Evolutionary conservation across 2,797 vertebrate genomes (phyloP).

Genomic region (Lutra lutra): DNA sequence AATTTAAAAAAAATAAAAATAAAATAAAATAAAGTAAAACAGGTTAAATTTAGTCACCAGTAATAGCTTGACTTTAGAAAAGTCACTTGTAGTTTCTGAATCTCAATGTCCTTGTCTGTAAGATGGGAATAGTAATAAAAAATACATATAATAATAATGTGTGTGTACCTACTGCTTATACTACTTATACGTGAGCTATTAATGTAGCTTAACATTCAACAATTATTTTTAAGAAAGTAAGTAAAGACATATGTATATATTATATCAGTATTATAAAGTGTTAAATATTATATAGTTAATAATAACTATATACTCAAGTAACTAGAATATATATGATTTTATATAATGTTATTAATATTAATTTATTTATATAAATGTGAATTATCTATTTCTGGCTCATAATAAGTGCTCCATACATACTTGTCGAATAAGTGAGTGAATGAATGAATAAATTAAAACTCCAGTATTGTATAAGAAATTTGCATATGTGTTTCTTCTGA

Average conservation of each 20-base stretch:
- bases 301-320: not conserved
- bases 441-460: conserved; percentile 21
- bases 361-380: not conserved
- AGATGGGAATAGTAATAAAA: conserved; percentile 12
- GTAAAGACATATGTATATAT: not conserved
- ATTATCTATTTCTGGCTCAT: not conserved
- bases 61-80: conserved; percentile 45
- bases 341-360: not conserved
- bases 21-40: conserved; percentile 22
- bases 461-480: not conserved
- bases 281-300: not conserved
- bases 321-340: not conserved
- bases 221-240: conserved; percentile 10
- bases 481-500: not conserved
- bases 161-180: not conserved
- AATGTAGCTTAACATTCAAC: not conserved
- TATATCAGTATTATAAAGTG: not conserved
- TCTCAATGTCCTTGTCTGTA: conserved; percentile 25
- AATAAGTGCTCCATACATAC: not conserved
- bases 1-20: too few relatives aligned
- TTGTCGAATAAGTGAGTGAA: not conserved
- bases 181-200: not conserved
- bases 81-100: not conserved
- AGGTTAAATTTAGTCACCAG: conserved; percentile 17
- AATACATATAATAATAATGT: not conserved